Evolutionary conservation across 1,140 invertebrate genomes (phyloP), one percentile per base, ranked within the genome.

Genomic region (Atta texana): DNA sequence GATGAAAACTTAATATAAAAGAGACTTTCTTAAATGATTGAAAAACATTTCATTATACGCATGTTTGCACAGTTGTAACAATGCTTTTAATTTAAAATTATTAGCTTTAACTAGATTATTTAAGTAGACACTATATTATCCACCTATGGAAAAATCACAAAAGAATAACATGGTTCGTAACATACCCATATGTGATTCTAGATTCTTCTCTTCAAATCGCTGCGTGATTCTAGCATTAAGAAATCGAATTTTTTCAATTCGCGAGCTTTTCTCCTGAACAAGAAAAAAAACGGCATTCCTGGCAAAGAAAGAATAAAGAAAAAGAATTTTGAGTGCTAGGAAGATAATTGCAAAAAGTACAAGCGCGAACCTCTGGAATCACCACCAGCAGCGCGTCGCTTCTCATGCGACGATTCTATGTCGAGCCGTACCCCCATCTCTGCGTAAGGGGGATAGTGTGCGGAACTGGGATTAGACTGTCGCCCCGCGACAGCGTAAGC

Each of bases 401-500:
- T 81, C 87, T 87, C 85, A 63, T 34, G 74, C 77, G 85, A 76
- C 77, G 74, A 76, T 81, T 66, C 82, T 75, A 85, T 31, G 88
- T 85, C 88, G 86, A 91, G 88, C 53, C 78, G 74, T 55, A 16
- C 77, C 86, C 85, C 89, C 66, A 64, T 88, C 89, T 82, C 87
- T 75, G 76, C 86, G 76, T 64, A 69, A 91, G 88, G 87, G 86
- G 88, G 88, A 77, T 81, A 85, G 88, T 61, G 87, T 81, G 81
- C 89, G 89, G 89, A 88, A 85, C 91, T 87, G 88, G 95, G 94
- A 95, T 95, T 95, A 95, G 93, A 94, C 93, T 94, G 93, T 95
- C 94, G 94, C 92, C 92, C 92, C 88, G 92, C 93, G 95, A 95
- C 94, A 95, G 93, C 82, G 94, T 95, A 94, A 95, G 94, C 94